Base-by-base conservation (phyloP, 2,797 vertebrate genomes). In the Ateles fusciceps region DNA sequence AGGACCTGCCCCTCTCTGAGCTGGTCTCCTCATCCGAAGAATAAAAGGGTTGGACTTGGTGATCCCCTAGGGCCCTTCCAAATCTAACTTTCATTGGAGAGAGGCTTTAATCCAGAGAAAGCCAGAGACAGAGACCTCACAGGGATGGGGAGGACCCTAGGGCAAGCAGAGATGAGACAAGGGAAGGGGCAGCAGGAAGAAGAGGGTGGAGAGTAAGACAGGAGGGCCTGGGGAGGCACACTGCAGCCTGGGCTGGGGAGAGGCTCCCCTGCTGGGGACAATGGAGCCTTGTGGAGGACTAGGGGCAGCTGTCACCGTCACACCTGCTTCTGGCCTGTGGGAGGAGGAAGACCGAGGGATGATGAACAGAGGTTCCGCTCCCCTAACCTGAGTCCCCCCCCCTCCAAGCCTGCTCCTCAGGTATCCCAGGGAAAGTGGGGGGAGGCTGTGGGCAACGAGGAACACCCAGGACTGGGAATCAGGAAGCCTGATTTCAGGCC, bases 321-420 rank as follows among this genome's bases (percentile, higher is more conserved):
- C 84, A 95, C 52, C 84, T 88, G 97, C 84, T 61, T 91, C 89
- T 72, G 91, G 75, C 33, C 48, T 81, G 39, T 30, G 75, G 71
- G 81, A 84, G 64, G 87, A 89, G 81, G 89, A 92, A 83, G 36
- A 89, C 2, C 7, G 59, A 93, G 59, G 28, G 33, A 48, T 75
- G 84, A 81, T 24, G 72, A 83, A 74, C 19, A 55, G 59, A 44
- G 26, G 33, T 55, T 83, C 74, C 28, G 48, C 24, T 42, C n/a
- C n/a, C 55, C 17, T 50, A n/a, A 44, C 39, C 33, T 42, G 83
- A 74, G 59, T 52, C 30, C 89, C 24, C 30, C 89, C 24, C 0
- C 36, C 64, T 85, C 72, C 36, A 44, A 11, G 33, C 15, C 21
- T 79, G 89, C 33, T 79, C 59, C 17, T 2, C 46, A 71, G 55